A percentile compares a stretch with the other conserved stretches of the same genome.
These are phyloP conservation scores for Papilio polytes DNA, from an alignment of 1,140 invertebrate species.

Conservation along the genomic window DNA sequence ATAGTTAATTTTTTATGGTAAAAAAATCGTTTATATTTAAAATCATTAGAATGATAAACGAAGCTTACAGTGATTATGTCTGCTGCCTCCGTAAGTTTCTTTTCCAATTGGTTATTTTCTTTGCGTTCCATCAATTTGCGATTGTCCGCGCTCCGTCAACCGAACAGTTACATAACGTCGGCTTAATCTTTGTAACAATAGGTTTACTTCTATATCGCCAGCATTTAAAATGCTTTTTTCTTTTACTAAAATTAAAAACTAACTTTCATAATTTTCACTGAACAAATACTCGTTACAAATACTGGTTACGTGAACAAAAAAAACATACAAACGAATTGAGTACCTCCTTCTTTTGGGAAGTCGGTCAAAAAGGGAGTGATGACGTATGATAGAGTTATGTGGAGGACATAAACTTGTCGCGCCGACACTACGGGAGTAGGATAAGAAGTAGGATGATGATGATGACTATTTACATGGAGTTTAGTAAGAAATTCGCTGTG, in stretches of 20 bases:
- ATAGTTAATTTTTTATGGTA: background rate
- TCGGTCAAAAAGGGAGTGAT: too few relatives aligned
- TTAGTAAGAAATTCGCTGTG: too few relatives aligned
- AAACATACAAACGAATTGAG: too few relatives aligned
- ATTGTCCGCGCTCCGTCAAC: slow-evolving; percentile 22
- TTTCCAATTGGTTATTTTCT: slow-evolving; percentile 29
- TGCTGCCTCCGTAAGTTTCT: background rate
- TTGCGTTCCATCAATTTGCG: slow-evolving; percentile 24
- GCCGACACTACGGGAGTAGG: too few relatives aligned
- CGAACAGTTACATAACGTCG: background rate
- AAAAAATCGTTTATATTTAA: background rate
- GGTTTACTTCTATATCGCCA: slow-evolving; percentile 9
- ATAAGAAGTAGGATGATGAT: too few relatives aligned
- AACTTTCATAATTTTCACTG: background rate
- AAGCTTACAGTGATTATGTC: background rate
- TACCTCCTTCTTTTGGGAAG: too few relatives aligned
- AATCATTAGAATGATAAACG: background rate
- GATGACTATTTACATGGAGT: too few relatives aligned
- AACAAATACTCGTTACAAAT: background rate
- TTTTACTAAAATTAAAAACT: background rate
- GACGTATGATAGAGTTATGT: too few relatives aligned
- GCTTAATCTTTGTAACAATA: slow-evolving; percentile 16
- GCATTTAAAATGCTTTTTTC: background rate
- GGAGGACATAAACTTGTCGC: too few relatives aligned
- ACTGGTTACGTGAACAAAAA: too few relatives aligned